Evolutionary conservation across 2,113 vertebrate species (phyloP).

Genomic region (Aspiorhynchus laticeps): DNA sequence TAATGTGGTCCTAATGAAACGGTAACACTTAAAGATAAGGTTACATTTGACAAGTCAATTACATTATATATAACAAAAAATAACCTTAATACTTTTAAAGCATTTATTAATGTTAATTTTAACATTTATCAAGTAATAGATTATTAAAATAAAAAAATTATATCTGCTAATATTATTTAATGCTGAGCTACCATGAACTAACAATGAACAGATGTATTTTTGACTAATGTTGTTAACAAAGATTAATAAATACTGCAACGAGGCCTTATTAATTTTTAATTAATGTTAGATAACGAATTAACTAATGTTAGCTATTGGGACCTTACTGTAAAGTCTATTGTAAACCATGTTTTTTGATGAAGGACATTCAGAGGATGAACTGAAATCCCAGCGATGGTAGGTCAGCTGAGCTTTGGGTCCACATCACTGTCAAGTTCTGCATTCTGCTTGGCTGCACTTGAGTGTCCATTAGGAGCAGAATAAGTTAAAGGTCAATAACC

Average conservation of each 20-base stretch:
- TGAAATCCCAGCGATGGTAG: not conserved
- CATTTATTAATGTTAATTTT: not conserved
- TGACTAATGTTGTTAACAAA: not conserved
- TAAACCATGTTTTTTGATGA: constrained; percentile 10
- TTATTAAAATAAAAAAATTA: not conserved
- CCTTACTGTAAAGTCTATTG: not conserved
- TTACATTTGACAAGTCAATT: not conserved
- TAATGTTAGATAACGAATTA: not conserved
- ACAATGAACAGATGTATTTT: not conserved
- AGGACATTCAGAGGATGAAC: constrained; percentile 1
- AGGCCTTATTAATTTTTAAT: no score
- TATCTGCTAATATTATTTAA: not conserved
- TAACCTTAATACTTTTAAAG: not conserved
- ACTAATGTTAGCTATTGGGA: not conserved
- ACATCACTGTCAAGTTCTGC: constrained; percentile 37
- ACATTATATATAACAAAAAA: not conserved
- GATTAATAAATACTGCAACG: not conserved
- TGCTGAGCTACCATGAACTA: not conserved
- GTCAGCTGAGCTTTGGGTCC: constrained; percentile 12
- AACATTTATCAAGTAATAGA: not conserved
- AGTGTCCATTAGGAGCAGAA: constrained; percentile 40
- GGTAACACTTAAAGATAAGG: not conserved
- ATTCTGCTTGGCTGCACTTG: constrained; percentile 30
- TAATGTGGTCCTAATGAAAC: not conserved
- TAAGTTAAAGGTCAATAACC: constrained; percentile 16